Evolutionary conservation across 2,113 vertebrate genomes (phyloP), one percentile per base, ranked within the genome.

Genomic region (Cnemophilus loriae): DNA sequence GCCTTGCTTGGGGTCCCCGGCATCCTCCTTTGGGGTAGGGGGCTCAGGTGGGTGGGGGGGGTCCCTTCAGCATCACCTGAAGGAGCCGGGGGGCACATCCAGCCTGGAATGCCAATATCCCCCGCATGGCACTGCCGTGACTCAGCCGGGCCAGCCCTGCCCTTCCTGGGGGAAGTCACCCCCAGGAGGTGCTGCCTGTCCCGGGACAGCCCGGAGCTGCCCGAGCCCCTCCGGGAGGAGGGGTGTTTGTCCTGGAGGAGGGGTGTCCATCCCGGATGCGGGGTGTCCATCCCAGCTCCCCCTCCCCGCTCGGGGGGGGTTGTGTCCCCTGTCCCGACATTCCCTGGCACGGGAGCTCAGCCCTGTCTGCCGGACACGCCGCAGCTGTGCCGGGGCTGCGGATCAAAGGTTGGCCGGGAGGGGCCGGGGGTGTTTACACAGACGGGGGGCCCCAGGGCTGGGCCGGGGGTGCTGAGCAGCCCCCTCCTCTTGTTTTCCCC

Each of bases 241-340:
- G 47, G 27, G 20, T 61, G 59, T 61, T 8, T 6, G 7, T 46
- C 28, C 16, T 3, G 46, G 46, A 28, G 33, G 21, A 23, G 42
- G 56, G 21, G 28, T 33, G 27, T 47, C 8, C 2, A 1, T 37
- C 22, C 16, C 0, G 33, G 33, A 7, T 26, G 4, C 3, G 30
- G 63, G 16, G 21, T 46, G 15, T 33, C 22, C 9, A 1, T 64
- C n/a, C 23, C 67, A 26, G 39, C 46, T 49, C 24, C 3, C 49
- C 19, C 13, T 37, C 24, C 42, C 56, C 3, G 0, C 2, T 37
- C 6, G 19, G 1, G 14, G 27, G 24, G 20, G 32, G 26, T 4
- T 27, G 13, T 22, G 44, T 23, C 42, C 74, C 44, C 15, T 13
- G 37, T 47, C n/a, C 11, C 23, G 6, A 35, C 49, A 0, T 28